Evolutionary conservation across 2,797 vertebrate species (phyloP), one percentile per base, ranked within the genome.

Genomic region (Spinus pinus): DNA sequence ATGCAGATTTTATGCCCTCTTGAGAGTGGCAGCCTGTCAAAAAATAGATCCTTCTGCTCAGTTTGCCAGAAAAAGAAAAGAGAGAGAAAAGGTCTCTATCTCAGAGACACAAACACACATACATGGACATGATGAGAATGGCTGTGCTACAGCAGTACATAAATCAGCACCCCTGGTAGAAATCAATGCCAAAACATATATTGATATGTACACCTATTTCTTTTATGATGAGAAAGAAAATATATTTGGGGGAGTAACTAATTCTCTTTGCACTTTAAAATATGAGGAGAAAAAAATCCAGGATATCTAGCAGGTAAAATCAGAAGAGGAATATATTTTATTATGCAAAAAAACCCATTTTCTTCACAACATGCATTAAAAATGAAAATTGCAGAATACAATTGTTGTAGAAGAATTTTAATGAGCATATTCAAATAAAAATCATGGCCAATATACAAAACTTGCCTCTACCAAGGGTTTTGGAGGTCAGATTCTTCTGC

Each of bases 1-100:
- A 96, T 96, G 94, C 91, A 97, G 89, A 97, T 97, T 94, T 96
- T 96, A 88, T 97, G 90, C 86, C 70, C 93, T 93, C 72, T 96
- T 73, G 86, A 95, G 93, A 94, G 44, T 90, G 82, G 57, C 83
- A 97, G 90, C 54, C 42, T 97, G 83, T 95, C 90, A 96, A 93
- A 93, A 96, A 92, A 90, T 35, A 88, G 88, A 95, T 93, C 70
- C 51, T 89, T 93, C 79, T 92, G 41, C 81, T 94, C 57, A 81
- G 49, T 37, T 87, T 95, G 80, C 53, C 88, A 94, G 85, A 93
- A 86, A 70, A 74, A 71, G 66, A 69, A n/a, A 57, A 73, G 35
- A 67, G 31, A 75, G 14, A 69, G 64, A 86, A 51, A 81, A 65
- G 53, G 58, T 73, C 57, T 86, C 60, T 82, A 10, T 87, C 51